phyloP scores from a whole-genome alignment of 2,888 invertebrate genomes.

The Esperia sulphurella region DNA sequence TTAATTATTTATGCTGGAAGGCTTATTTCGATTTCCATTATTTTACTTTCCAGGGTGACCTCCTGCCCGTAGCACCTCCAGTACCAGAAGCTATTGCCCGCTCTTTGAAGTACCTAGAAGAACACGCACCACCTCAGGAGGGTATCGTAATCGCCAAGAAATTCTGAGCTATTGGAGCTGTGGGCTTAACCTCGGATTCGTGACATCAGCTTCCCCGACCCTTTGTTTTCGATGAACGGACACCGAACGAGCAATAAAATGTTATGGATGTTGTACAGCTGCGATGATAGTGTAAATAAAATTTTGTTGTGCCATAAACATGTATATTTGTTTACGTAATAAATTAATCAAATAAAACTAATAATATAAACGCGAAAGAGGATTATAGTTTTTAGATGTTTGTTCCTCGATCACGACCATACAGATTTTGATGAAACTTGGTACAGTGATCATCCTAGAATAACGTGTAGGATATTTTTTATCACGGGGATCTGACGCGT shows the following conservation, averaged over 20 bases:
- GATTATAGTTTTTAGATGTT: too few species aligned
- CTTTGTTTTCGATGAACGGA: conserved; percentile 7
- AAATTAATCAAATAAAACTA: not conserved
- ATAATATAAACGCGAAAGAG: too few species aligned
- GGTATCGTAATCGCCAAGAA: not conserved
- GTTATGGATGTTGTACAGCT: conserved; percentile 2
- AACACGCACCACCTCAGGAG: conserved; percentile 24
- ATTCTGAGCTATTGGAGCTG: not conserved
- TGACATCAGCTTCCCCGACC: not conserved
- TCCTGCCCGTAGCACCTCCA: conserved; percentile 42
- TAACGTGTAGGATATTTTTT: too few species aligned
- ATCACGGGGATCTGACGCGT: too few species aligned
- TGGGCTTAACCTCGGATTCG: not conserved
- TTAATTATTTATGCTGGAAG: too few species aligned
- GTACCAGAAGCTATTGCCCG: conserved; percentile 45
- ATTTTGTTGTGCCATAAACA: conserved; percentile 11
- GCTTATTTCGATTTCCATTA: conserved; percentile 2
- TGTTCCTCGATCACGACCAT: too few species aligned
- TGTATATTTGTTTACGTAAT: not conserved
- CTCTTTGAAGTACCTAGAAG: conserved; percentile 41
- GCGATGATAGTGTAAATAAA: conserved; percentile 10
- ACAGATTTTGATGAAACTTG: too few species aligned
- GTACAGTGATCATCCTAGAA: too few species aligned
- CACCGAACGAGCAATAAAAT: not conserved
- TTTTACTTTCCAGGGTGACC: conserved; percentile 31